Evolutionary conservation across 2,888 invertebrate genomes (phyloP).

Genomic region (Drosophila mettleri): DNA sequence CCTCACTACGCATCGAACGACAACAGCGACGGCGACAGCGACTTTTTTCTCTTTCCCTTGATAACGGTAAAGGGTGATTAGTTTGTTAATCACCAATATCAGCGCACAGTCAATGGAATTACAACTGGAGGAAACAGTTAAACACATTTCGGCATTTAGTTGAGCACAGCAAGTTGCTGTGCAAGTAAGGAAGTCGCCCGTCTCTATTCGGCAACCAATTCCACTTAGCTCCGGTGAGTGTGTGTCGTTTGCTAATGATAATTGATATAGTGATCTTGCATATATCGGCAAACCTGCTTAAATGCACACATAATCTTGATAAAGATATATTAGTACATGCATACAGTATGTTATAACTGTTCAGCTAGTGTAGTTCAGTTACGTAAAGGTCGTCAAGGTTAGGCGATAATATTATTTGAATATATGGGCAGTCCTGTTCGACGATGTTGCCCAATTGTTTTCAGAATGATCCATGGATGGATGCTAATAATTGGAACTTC

Average conservation of each 20-base stretch:
- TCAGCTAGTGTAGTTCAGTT: conserved; percentile 13
- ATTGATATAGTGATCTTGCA: not conserved
- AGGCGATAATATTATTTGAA: not conserved
- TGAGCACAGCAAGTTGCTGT: conserved; percentile 37
- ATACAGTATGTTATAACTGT: not conserved
- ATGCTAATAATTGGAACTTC: too few species aligned
- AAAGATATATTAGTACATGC: not conserved
- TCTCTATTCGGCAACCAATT: not conserved
- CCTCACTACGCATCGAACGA: not conserved
- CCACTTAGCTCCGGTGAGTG: conserved; percentile 21
- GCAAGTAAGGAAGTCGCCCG: conserved; percentile 17
- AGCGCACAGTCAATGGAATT: conserved; percentile 22
- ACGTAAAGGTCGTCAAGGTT: conserved; percentile 36
- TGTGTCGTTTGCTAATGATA: conserved; percentile 3
- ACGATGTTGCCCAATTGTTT: not conserved
- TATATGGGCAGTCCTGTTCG: not conserved
- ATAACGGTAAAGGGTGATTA: conserved; percentile 51
- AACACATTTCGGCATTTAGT: conserved; percentile 30
- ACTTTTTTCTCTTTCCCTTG: conserved; percentile 17
- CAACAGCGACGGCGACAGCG: conserved; percentile 9
- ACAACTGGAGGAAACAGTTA: conserved; percentile 16
- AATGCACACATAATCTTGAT: not conserved
- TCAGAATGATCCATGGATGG: too few species aligned
- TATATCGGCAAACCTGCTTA: not conserved
- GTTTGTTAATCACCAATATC: conserved; percentile 32